phyloP scores from a whole-genome alignment of 2,888 invertebrate species.

The Drosophila meridionalis region DNA sequence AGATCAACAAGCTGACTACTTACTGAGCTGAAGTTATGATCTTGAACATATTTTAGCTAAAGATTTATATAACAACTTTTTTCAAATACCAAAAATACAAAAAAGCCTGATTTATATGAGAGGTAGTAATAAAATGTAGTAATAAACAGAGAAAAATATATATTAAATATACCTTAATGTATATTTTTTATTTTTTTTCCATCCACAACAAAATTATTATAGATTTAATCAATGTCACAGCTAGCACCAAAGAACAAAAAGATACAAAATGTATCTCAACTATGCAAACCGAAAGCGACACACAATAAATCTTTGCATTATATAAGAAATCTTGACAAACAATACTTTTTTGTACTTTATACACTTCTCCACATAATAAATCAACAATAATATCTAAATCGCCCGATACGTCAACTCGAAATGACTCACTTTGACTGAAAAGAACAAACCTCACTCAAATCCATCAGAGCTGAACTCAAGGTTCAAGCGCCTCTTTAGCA shows the following conservation, averaged over 20 bases:
- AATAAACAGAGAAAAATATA: too few species aligned
- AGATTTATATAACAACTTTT: too few species aligned
- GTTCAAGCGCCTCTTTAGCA: conserved; percentile 10
- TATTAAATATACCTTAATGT: too few species aligned
- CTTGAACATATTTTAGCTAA: too few species aligned
- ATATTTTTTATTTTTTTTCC: too few species aligned
- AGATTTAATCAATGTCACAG: too few species aligned
- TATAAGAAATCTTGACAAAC: not conserved
- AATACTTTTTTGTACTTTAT: not conserved
- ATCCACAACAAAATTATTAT: too few species aligned
- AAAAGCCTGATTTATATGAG: too few species aligned
- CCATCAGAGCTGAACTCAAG: not conserved
- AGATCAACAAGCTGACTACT: too few species aligned
- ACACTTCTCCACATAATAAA: not conserved
- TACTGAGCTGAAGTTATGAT: too few species aligned
- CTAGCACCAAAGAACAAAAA: not conserved
- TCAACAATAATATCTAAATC: conserved; percentile 2
- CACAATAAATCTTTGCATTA: not conserved
- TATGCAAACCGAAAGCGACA: not conserved
- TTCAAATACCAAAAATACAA: too few species aligned
- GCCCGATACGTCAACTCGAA: not conserved
- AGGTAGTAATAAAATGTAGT: too few species aligned
- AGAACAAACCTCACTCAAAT: not conserved
- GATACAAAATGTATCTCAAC: not conserved
- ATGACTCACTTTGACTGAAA: not conserved